Evolutionary conservation across 2,888 invertebrate genomes (phyloP), one percentile per base, ranked within the genome.

Genomic region (Tethea ocularis): DNA sequence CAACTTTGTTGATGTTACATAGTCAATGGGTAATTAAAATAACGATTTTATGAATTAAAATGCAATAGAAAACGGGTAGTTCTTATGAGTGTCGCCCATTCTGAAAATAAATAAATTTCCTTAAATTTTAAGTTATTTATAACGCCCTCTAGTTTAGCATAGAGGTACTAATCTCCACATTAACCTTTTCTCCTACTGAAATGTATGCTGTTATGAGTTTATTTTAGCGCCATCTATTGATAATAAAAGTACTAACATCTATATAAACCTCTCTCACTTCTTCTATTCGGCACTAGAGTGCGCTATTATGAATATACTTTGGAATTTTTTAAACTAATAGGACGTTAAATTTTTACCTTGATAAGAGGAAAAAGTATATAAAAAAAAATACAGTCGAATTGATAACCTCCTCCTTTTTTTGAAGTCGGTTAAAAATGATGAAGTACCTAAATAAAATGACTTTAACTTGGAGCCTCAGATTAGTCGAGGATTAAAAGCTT

Each of bases 1-100:
- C n/a, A n/a, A n/a, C n/a, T n/a, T n/a, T n/a, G n/a, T n/a, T n/a
- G n/a, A 26, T 26, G 26, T 26, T 7, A 36, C 8, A 6, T 13
- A 36, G n/a, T 13, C 36, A 36, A 13, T 36, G 15, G 3, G 15
- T 15, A 15, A 5, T 52, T 5, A 23, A 23, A 51, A 51, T 56
- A 56, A 56, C 15, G 26, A 26, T 26, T 26, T 38, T 29, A 51
- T 15, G 23, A 52, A 51, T 84, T 84, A 94, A 70, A 86, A 94
- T 2, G 87, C 79, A 33, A 82, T 83, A 23, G 80, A 77, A 72
- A 94, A 94, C 0, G 94, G 94, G 63, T 90, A 94, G 65, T 94
- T 85, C 62, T 81, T 87, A 68, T 94, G 93, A 0, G 86, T 76
- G 56, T 89, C 88, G 0, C 89, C 84, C 74, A 94, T 93, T 71